phyloP scores from a whole-genome alignment of 2,888 invertebrate species.

The Andrena bucephala region DNA sequence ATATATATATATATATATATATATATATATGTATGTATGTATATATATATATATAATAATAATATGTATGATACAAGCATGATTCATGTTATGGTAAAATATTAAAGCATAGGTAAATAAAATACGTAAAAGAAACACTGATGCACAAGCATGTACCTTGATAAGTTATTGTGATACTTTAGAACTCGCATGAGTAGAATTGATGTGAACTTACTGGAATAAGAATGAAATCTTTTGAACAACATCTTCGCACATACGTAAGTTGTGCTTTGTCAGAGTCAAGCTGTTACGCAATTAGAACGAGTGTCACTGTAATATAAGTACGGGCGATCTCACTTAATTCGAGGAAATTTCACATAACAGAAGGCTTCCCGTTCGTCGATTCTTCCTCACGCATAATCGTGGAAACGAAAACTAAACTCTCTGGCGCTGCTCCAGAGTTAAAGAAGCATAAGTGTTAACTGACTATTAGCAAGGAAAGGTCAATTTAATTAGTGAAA shows the following conservation, averaged over 20 bases:
- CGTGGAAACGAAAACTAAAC: slow-evolving; percentile 64
- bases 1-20: too few species aligned
- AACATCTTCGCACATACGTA: slow-evolving; percentile 46
- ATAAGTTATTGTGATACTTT: slow-evolving; percentile 33
- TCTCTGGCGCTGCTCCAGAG: slow-evolving; percentile 51
- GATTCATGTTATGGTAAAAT: slow-evolving; percentile 61
- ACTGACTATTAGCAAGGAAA: slow-evolving; percentile 68
- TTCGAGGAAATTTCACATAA: slow-evolving; percentile 26
- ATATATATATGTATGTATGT: not conserved
- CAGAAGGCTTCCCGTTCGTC: slow-evolving; percentile 19
- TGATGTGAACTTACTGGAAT: slow-evolving; percentile 69
- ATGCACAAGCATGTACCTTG: slow-evolving; percentile 64
- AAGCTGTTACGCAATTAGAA: slow-evolving; percentile 35
- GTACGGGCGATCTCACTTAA: slow-evolving; percentile 17
- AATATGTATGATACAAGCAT: slow-evolving; percentile 65
- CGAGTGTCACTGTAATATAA: slow-evolving; percentile 16
- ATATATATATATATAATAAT: not conserved
- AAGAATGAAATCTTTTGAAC: slow-evolving; percentile 69
- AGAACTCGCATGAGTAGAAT: slow-evolving; percentile 37
- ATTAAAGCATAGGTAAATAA: slow-evolving; percentile 61
- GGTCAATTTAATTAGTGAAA: slow-evolving; percentile 76
- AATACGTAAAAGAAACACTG: slow-evolving; percentile 59
- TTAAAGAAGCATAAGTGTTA: slow-evolving; percentile 65
- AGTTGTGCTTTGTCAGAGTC: slow-evolving; percentile 16
- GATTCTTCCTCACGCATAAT: slow-evolving; percentile 42